Base-by-base conservation (phyloP, 2,797 vertebrate species). In the Coregonus ussuriensis region DNA sequence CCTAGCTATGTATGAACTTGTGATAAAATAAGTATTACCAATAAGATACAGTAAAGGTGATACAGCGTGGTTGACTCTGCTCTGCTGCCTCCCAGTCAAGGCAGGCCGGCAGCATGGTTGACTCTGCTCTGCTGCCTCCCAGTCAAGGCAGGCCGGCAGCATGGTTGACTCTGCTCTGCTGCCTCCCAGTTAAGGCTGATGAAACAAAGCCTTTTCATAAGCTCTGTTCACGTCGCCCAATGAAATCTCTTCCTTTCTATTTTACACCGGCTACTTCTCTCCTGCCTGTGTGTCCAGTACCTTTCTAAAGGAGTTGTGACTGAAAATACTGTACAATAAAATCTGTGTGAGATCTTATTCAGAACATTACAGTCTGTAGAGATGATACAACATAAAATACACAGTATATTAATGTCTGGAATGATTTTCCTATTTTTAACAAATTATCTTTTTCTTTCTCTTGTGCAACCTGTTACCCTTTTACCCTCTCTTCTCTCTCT, bases 151-250 rank as follows among this genome's bases (percentile, higher is more conserved):
- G n/a, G 6, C 5, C 69, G 6, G 18, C 18, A 18, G 52, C 29
- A 25, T 33, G 53, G 54, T 7, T 41, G 56, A 74, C 11, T 41
- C 25, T 31, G 15, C 11, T 41, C 25, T 31, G 15, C 15, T 18
- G 1, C 6, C 37, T 41, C 35, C 37, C 33, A 73, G 15, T 62
- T 18, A 73, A 41, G 56, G 59, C n/a, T 3, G 47, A n/a, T 66
- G 59, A 51, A 66, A 74, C 62, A 66, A 66, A 66, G 37, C n/a
- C 62, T 41, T 56, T 41, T 47, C 72, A 63, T 35, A 35, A 73
- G 35, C 18, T 16, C 51, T 18, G 18, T 18, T 35, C 33, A 21
- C 11, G 33, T 29, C 37, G 2, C 62, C 3, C 21, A 66, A 51
- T 66, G 21, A 74, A 41, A 63, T 37, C 16, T 16, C 29, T 59